phyloP scores from a whole-genome alignment of 2,113 vertebrate species.

The Gambusia affinis region DNA sequence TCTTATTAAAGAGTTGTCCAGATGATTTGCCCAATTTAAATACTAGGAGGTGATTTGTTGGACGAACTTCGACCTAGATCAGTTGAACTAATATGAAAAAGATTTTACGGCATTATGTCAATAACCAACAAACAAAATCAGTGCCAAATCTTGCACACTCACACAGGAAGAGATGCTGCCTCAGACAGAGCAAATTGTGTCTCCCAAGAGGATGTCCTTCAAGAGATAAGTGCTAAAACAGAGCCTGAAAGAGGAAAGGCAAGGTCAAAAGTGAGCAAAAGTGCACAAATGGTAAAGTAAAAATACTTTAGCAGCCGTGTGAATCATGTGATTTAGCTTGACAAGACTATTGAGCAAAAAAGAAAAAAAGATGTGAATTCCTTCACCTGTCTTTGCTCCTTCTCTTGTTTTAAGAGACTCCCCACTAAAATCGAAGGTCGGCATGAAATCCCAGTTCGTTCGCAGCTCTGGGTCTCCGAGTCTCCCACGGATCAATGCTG shows the following conservation, averaged over 20 bases:
- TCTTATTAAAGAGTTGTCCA: background rate
- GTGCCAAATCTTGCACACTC: background rate
- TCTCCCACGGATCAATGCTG: background rate
- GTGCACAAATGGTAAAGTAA: background rate
- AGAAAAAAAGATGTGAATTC: background rate
- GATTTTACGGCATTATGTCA: no score
- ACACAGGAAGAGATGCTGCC: background rate
- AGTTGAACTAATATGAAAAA: no score
- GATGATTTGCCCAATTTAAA: background rate
- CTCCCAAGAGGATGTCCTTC: background rate
- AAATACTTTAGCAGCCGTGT: no score
- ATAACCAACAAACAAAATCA: background rate
- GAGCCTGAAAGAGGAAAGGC: background rate
- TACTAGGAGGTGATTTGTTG: no score
- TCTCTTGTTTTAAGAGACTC: background rate
- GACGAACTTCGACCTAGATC: no score
- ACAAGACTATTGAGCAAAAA: background rate
- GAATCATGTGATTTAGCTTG: no score
- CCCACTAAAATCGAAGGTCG: background rate
- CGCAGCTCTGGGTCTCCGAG: background rate
- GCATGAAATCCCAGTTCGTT: background rate
- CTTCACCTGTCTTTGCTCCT: background rate
- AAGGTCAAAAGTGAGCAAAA: background rate
- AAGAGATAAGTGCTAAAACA: conserved; percentile 1
- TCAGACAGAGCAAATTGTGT: background rate